Evolutionary conservation across 1,140 invertebrate species (phyloP), one percentile per base, ranked within the genome.

Genomic region (Lineus longissimus): DNA sequence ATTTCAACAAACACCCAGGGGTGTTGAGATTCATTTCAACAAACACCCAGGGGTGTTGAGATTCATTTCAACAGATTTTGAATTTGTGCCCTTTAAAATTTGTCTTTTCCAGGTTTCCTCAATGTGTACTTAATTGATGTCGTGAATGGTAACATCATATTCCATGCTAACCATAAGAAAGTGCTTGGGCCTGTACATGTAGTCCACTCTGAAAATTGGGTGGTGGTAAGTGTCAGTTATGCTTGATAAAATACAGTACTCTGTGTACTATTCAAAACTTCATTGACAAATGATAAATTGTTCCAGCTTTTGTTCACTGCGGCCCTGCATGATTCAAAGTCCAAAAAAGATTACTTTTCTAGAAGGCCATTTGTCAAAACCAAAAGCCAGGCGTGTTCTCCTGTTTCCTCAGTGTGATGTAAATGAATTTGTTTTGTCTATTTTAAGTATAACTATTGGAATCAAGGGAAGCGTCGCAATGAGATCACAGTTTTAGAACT

Each of bases 201-300:
- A 56, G 90, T 98, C 29, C 95, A 98, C 84, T 93, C 94, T 0
- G 97, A 99, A 83, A 97, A 99, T 83, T 98, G 93, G 92, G 74
- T 98, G 23, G 90, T 97, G 70, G 85, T 86, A 69, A 75, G 81
- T 79, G 30, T 45, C 45, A 9, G 15, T 59, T 22, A 70, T 55
- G 45, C 45, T 59, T 59, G 40, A 31, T 59, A 29, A 27, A 58
- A 31, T n/a, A 23, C 51, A 2, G 57, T 30, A 15, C 11, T 59
- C 19, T 60, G 41, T 47, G 58, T 67, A 19, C 15, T 2, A 45
- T 51, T 43, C 29, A 40, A 47, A 58, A 58, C 1, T 13, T 33
- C 13, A 27, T 22, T 56, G 19, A 1, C n/a, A n/a, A n/a, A n/a
- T n/a, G n/a, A n/a, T n/a, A n/a, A n/a, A n/a, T n/a, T n/a, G n/a